Evolutionary conservation across 2,113 vertebrate species (phyloP).

Genomic region (Tachycineta bicolor): DNA sequence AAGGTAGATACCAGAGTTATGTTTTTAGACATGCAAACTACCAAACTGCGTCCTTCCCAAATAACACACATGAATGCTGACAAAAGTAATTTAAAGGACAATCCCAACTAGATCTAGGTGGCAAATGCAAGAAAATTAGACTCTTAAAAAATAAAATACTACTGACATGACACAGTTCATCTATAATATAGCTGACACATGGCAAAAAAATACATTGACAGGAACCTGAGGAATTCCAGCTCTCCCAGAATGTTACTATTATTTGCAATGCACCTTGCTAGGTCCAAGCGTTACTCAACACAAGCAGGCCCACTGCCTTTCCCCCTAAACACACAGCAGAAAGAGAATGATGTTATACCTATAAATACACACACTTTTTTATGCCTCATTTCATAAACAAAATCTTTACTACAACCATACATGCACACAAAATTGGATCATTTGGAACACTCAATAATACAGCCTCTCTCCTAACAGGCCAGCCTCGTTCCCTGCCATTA

Average conservation of each 20-base stretch:
- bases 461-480: not conserved
- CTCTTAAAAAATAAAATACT: not conserved
- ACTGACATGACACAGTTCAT: not conserved
- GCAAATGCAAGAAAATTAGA: not conserved
- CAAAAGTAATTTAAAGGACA: not conserved
- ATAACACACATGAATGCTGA: not conserved
- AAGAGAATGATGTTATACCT: not conserved
- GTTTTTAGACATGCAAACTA: not conserved
- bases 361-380: not conserved
- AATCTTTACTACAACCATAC: not conserved
- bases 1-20: not conserved
- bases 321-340: not conserved
- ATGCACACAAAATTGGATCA: not conserved
- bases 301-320: not conserved
- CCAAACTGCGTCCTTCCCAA: not conserved
- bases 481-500: not conserved
- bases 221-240: not conserved
- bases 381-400: not conserved
- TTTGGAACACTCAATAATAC: not conserved
- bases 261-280: not conserved
- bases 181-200: not conserved
- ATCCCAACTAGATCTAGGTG: not conserved
- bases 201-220: not conserved
- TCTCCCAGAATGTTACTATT: not conserved
- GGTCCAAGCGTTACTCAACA: not conserved